Base-by-base conservation (phyloP, 2,113 vertebrate genomes). In the Sialia sialis region DNA sequence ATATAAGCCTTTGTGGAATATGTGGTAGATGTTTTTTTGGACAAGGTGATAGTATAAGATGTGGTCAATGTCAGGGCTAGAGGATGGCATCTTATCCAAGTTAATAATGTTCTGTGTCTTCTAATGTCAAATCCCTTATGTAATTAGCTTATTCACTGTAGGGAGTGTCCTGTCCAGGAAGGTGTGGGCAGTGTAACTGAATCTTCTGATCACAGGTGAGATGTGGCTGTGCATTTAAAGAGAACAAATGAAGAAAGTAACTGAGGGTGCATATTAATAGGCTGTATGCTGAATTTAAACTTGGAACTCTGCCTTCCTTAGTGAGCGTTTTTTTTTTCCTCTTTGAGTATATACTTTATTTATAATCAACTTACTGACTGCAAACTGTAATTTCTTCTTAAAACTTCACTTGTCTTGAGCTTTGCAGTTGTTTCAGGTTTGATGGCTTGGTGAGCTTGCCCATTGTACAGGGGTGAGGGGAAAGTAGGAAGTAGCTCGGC, bases 131-230 rank as follows among this genome's bases (percentile, higher is more conserved):
- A 58, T 39, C 43, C 59, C 41, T 91, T 84, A 83, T 25, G 29
- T 73, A 83, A 77, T 93, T 83, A 73, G 75, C n/a, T 79, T 79
- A 85, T 89, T 87, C 46, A 9, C 23, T 79, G 23, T 22, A 55
- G 58, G 73, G 43, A 36, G 23, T 76, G 43, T 83, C 75, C 49
- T 43, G 86, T 88, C 68, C 59, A 86, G 90, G 44, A 74, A 92
- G 86, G 32, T 93, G 75, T 76, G 32, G 74, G 51, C 63, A 22
- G 0, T 91, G 55, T 80, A 95, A 86, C 82, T 75, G 70, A 84
- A 69, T 55, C 70, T 36, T 73, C 78, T 87, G 82, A 88, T 83
- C 58, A n/a, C 41, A 77, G 92, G 41, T 88, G 83, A 82, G 78
- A 76, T 87, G 54, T 64, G 51, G 52, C 66, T 87, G 7, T 87